Evolutionary conservation across 2,888 invertebrate species (phyloP), one percentile per base, ranked within the genome.

Genomic region (Amphipoea oculea): DNA sequence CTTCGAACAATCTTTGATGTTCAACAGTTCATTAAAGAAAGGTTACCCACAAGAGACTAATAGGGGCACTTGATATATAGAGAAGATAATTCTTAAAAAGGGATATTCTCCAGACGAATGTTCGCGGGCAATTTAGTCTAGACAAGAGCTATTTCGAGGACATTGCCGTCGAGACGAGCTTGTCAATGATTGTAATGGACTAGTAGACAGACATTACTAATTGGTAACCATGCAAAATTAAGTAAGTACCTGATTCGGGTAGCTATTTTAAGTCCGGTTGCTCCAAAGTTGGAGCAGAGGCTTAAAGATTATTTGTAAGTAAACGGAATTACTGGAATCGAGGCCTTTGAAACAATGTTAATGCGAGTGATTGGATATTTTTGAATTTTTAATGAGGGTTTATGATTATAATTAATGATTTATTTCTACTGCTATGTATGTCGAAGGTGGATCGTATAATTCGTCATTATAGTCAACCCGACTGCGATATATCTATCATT

Each of bases 51-150:
- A 62, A 70, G 62, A 40, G 66, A 17, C 36, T 70, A 73, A 73
- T 80, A 71, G 23, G 54, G 14, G 40, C 45, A 57, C 57, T 81
- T 67, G 42, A 60, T 85, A 51, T 42, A 4, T 23, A 42, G 2
- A 48, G 2, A 69, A 63, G 14, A 69, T 73, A 5, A 17, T 69
- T 80, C 45, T 48, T 57, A 70, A 66, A 76, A 68, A 29, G 17
- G 54, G 36, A 65, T 63, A 12, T 1, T 71, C 72, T 78, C n/a
- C 51, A 86, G 73, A 84, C 70, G 45, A 86, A 71, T 51, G 40
- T 78, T 78, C 48, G 54, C 48, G 54, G 71, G 54, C 67, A 79
- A 79, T 81, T 79, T 68, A 12, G 86, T 89, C 88, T 89, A 89
- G 88, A 89, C 88, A 40, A 45, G 36, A 20, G 54, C 62, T 76